Base-by-base conservation (phyloP, 2,113 vertebrate genomes). In the Puffinus mauretanicus region DNA sequence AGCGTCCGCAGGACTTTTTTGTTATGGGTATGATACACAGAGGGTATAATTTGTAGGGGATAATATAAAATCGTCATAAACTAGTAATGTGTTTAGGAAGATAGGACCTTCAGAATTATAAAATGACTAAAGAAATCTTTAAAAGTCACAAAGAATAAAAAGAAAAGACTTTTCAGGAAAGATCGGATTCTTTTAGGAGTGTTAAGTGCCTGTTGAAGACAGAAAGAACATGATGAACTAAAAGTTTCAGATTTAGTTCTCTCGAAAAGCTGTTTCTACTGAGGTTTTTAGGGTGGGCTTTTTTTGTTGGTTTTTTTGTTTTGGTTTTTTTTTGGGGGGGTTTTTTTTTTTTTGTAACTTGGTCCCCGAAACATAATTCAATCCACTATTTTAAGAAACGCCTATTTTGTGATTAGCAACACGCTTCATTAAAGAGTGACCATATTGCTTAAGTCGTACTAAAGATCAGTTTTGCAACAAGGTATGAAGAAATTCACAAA, bases 381-480 rank as follows among this genome's bases (percentile, higher is more conserved):
- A 65, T 58, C 22, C 38, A 30, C 18, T 73, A 14, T 55, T 85
- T 82, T 70, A 73, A 90, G 40, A 85, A 86, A 80, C 0, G 1
- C 10, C 21, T 88, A 4, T 66, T 96, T 32, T 81, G 42, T 44
- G 42, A 72, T 36, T 60, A 83, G 92, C 79, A 93, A 66, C 71
- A 67, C 67, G 79, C 27, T 69, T 82, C 49, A 54, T 44, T 77
- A 42, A 92, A 75, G 47, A 89, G 67, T 16, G 29, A 94, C 42
- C 51, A 9, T n/a, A 72, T 44, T 88, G 66, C 84, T 49, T 26
- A 87, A 94, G 49, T 42, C 12, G 0, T 58, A 62, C 26, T 94
- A 77, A 93, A 93, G 87, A 93, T 72, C 82, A 89, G 44, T 82
- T 95, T 90, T 65, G 67, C 77, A 94, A 89, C n/a, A 40, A 77